phyloP scores from a whole-genome alignment of 2,797 vertebrate species.

The Eupleurogrammus muticus region DNA sequence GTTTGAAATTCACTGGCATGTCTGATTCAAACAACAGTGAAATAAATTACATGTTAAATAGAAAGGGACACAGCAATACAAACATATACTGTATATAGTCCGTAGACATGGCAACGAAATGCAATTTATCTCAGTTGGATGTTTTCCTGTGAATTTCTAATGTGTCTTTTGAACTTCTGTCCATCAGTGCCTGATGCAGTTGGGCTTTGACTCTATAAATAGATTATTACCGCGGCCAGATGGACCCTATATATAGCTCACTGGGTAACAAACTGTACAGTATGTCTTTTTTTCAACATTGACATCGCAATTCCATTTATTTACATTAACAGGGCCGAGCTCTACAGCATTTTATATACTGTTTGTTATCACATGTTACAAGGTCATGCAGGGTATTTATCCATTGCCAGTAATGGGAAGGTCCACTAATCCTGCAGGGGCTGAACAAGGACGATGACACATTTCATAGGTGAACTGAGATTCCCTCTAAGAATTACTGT shows the following conservation, averaged over 20 bases:
- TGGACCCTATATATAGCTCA: constrained; percentile 30
- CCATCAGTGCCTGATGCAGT: constrained; percentile 9
- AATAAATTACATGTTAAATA: not conserved
- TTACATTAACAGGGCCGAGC: not conserved
- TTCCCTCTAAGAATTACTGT: constrained; percentile 18
- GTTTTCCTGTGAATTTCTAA: constrained; percentile 6
- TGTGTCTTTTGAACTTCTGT: constrained; percentile 11
- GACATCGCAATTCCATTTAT: not conserved
- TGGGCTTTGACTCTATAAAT: constrained; percentile 44
- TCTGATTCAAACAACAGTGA: constrained; percentile 9
- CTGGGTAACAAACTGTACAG: constrained; percentile 7
- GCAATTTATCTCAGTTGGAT: not conserved
- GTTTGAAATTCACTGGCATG: not conserved
- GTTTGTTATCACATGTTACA: not conserved
- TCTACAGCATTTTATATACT: not conserved
- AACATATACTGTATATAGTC: not conserved
- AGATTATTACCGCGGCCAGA: constrained; percentile 24
- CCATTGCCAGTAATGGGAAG: constrained; percentile 2
- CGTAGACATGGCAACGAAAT: not conserved
- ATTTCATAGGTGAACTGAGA: constrained; percentile 19
- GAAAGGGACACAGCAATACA: not conserved
- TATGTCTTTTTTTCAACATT: not conserved
- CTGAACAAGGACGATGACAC: constrained; percentile 13
- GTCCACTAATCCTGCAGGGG: not conserved
- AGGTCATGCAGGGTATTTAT: constrained; percentile 4